These are phyloP conservation scores for Drosophila tristis DNA, from an alignment of 1,140 invertebrate species.

Conservation along the genomic window DNA sequence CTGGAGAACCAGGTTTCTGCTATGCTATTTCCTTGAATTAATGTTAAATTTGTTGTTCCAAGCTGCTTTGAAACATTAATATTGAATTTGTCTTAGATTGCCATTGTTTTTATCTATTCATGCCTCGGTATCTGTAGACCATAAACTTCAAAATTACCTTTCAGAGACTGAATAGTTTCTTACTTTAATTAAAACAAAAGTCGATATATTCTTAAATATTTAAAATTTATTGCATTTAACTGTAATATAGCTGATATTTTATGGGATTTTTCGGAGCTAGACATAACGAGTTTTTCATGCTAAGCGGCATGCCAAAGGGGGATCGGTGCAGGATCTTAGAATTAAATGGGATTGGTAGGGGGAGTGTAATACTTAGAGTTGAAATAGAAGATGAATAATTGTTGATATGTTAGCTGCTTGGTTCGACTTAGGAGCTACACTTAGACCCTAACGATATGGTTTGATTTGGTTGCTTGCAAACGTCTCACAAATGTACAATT, in stretches of 20 bases:
- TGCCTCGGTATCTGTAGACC: too few species aligned
- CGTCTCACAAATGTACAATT: constrained; percentile 67
- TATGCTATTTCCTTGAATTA: too few species aligned
- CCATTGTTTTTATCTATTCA: too few species aligned
- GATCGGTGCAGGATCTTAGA: constrained; percentile 22
- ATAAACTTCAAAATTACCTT: too few species aligned
- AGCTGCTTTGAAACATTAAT: too few species aligned
- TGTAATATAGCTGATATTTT: constrained; percentile 5
- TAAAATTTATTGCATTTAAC: constrained; percentile 68
- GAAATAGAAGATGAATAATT: constrained; percentile 1
- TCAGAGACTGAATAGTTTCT: too few species aligned
- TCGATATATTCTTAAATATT: constrained; percentile 31
- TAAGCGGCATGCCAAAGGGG: constrained; percentile 47
- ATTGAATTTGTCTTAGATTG: too few species aligned
- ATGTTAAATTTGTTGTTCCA: too few species aligned
- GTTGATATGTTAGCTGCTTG: constrained; percentile 35
- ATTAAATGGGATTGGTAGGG: constrained; percentile 27
- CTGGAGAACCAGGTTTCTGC: too few species aligned
- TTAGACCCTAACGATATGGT: constrained; percentile 64
- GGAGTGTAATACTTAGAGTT: constrained; percentile 26
- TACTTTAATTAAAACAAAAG: background rate
- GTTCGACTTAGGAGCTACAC: constrained; percentile 35
- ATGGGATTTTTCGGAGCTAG: constrained; percentile 14
- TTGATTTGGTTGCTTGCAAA: constrained; percentile 74
- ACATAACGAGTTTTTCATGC: constrained; percentile 64